These are phyloP conservation scores for Brachyopa scutellaris DNA, from an alignment of 2,888 invertebrate species.

Conservation along the genomic window DNA sequence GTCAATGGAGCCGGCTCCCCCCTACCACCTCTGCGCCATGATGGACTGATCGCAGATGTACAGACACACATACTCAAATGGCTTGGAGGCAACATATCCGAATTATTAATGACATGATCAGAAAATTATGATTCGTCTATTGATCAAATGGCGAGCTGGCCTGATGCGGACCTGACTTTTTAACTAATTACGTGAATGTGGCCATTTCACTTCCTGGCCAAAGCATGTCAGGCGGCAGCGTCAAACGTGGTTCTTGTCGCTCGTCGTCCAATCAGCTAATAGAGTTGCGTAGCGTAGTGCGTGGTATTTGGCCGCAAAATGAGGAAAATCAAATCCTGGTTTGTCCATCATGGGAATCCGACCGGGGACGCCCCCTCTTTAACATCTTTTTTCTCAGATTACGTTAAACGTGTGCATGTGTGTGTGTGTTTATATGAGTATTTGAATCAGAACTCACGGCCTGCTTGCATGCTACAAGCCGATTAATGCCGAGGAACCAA, in stretches of 20 bases:
- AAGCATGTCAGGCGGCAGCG: conserved; percentile 30
- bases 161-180: conserved; percentile 23
- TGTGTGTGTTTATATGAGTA: conserved; percentile 17
- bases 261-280: conserved; percentile 60
- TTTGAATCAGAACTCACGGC: conserved; percentile 47
- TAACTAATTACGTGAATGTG: conserved; percentile 60
- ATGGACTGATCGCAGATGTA: background rate
- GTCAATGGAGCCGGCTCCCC: conserved; percentile 13
- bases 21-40: background rate
- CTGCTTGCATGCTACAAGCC: conserved; percentile 68
- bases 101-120: conserved; percentile 68
- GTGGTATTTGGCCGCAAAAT: conserved; percentile 16
- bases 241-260: conserved; percentile 35
- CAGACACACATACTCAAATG: no score
- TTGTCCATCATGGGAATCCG: background rate
- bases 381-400: conserved; percentile 7
- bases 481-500: conserved; percentile 68
- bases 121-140: conserved; percentile 64
- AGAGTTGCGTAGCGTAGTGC: conserved; percentile 22
- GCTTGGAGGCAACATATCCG: background rate
- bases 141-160: conserved; percentile 50
- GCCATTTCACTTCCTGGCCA: conserved; percentile 51
- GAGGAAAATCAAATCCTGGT: conserved; percentile 42
- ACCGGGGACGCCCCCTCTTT: conserved; percentile 30
- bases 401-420: conserved; percentile 6